Conservation (phyloP, 2,888 invertebrate genomes). For the Amorpha juglandis region DNA sequence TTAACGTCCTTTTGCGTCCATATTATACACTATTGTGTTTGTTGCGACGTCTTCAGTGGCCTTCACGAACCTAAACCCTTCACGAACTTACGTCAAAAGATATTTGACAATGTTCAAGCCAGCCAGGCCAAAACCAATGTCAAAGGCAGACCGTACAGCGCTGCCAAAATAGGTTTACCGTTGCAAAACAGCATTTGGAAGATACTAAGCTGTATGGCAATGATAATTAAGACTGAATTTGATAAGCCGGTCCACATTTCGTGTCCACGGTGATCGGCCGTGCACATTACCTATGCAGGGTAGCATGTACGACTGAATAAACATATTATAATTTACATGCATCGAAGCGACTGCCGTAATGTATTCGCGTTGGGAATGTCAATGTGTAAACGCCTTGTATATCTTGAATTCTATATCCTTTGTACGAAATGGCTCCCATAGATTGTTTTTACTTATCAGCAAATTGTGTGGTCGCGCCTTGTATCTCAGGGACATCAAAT, state of each 20-base stretch:
- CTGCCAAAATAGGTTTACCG: constrained; percentile 63
- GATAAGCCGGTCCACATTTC: constrained; percentile 5
- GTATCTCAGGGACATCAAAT: constrained; percentile 27
- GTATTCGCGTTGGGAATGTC: constrained; percentile 75
- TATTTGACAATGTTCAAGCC: constrained; percentile 59
- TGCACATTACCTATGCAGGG: constrained; percentile 75
- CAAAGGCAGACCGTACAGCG: constrained; percentile 69
- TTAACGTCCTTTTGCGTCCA: constrained; percentile 42
- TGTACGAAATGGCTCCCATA: constrained; percentile 53
- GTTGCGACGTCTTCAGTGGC: constrained; percentile 49
- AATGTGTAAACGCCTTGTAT: constrained; percentile 69
- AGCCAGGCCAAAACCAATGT: constrained; percentile 72
- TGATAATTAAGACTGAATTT: constrained; percentile 27
- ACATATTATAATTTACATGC: constrained; percentile 81
- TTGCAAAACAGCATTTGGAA: constrained; percentile 41
- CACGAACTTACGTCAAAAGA: constrained; percentile 54
- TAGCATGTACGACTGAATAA: constrained; percentile 77
- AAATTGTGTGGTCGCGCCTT: constrained; percentile 20
- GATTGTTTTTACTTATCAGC: constrained; percentile 20
- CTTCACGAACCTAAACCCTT: constrained; percentile 50
- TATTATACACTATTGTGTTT: constrained; percentile 55
- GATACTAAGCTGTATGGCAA: constrained; percentile 52
- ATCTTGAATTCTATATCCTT: constrained; percentile 54
- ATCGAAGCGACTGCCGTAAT: constrained; percentile 80
- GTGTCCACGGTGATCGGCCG: constrained; percentile 49